phyloP scores from a whole-genome alignment of 2,113 vertebrate genomes.

The Chiloscyllium plagiosum region DNA sequence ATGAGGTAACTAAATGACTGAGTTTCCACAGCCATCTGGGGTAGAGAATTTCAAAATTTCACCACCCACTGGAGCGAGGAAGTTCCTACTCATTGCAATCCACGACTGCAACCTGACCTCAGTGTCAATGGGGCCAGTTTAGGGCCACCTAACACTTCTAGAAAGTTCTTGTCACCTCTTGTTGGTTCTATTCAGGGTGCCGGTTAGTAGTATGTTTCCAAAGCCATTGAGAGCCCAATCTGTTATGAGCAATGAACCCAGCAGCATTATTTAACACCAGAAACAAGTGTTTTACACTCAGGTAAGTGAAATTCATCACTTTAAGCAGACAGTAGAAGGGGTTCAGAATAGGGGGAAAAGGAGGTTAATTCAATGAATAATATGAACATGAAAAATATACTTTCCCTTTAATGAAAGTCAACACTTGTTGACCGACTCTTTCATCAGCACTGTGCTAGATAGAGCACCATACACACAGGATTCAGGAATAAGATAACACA shows the following conservation, averaged over 20 bases:
- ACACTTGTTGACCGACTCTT: not conserved
- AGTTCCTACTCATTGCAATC: no score
- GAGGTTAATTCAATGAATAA: not conserved
- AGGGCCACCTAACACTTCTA: not conserved
- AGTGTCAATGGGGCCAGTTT: not conserved
- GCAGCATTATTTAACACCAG: not conserved
- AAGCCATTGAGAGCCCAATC: not conserved
- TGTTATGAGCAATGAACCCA: not conserved
- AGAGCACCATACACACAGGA: not conserved
- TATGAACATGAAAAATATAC: not conserved
- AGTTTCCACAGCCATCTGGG: no score
- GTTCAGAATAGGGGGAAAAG: not conserved
- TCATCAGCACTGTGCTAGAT: not conserved
- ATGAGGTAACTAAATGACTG: no score
- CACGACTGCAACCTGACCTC: not conserved
- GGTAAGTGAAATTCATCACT: not conserved
- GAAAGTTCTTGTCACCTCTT: not conserved
- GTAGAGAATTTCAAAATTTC: no score
- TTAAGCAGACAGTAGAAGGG: not conserved
- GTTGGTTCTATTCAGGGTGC: not conserved
- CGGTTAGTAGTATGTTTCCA: no score
- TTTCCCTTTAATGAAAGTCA: conserved; percentile 5
- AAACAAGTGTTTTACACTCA: not conserved
- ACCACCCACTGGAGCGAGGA: no score
- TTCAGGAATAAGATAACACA: not conserved